Evolutionary conservation across 2,888 invertebrate genomes (phyloP).

Genomic region (Caenorhabditis auriculariae): DNA sequence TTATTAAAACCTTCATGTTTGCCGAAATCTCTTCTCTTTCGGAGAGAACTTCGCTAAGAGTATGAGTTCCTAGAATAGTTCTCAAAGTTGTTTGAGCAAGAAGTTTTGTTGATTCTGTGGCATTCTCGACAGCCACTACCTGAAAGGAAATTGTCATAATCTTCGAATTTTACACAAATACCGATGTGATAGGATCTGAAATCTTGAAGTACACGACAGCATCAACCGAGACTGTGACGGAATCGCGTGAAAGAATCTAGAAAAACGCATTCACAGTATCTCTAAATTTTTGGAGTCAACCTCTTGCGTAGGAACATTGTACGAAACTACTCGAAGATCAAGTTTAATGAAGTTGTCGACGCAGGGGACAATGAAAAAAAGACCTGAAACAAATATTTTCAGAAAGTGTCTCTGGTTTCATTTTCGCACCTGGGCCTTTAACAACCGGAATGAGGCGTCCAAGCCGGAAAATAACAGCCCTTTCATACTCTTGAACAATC

Average conservation of each 20-base stretch:
- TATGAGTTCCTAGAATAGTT: constrained; percentile 81
- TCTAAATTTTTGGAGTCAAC: constrained; percentile 67
- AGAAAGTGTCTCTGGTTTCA: neutral
- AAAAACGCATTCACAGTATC: neutral
- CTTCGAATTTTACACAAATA: neutral
- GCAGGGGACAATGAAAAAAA: constrained; percentile 75
- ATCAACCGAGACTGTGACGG: constrained; percentile 31
- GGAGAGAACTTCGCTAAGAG: constrained; percentile 25
- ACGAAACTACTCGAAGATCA: constrained; percentile 89
- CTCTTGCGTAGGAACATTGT: constrained; percentile 96
- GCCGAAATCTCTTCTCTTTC: constrained; percentile 26
- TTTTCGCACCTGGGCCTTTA: constrained; percentile 71
- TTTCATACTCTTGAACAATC: constrained; percentile 70
- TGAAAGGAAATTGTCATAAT: neutral
- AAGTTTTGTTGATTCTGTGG: constrained; percentile 68
- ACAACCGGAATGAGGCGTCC: constrained; percentile 77
- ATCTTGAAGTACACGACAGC: constrained; percentile 36
- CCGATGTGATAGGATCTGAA: constrained; percentile 27
- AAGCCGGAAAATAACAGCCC: constrained; percentile 81
- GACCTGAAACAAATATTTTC: constrained; percentile 23
- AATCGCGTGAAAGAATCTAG: constrained; percentile 27
- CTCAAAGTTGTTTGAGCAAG: constrained; percentile 67
- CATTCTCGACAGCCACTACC: constrained; percentile 89
- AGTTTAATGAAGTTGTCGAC: constrained; percentile 71
- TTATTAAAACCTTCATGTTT: constrained; percentile 13